Conservation (phyloP, 2,113 vertebrate species). For the Myiopsitta monachus region DNA sequence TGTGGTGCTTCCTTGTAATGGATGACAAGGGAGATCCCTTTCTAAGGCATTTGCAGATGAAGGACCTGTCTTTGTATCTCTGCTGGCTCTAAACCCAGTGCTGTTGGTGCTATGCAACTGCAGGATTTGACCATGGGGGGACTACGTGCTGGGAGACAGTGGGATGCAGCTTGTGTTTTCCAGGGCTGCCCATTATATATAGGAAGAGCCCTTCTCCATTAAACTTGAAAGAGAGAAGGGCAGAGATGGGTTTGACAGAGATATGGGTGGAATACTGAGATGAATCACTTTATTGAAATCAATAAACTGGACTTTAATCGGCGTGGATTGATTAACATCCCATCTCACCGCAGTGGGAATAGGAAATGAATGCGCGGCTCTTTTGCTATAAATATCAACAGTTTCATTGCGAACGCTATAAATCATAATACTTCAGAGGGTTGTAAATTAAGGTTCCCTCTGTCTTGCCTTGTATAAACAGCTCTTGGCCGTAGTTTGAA, state of each 20-base stretch:
- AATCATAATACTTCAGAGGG: conserved; percentile 16
- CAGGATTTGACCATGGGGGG: rapidly evolving
- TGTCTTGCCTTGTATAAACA: background rate
- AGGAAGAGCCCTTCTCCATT: background rate
- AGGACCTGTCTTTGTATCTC: background rate
- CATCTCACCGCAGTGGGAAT: background rate
- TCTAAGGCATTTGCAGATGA: background rate
- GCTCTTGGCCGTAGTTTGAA: background rate
- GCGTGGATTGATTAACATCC: conserved; percentile 4
- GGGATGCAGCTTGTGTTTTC: background rate
- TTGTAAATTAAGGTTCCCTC: conserved; percentile 44
- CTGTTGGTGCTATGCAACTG: background rate
- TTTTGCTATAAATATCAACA: conserved; percentile 34
- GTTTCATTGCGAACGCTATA: conserved; percentile 26
- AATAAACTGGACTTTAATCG: conserved; percentile 19
- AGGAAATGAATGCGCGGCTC: background rate
- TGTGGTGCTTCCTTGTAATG: background rate
- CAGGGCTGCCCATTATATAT: background rate
- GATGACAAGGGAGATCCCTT: background rate
- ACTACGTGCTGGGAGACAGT: background rate
- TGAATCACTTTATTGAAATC: background rate
- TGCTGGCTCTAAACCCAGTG: background rate
- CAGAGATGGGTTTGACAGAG: background rate
- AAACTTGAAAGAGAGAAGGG: background rate
- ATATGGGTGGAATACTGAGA: background rate